Conservation (phyloP, 2,888 invertebrate species). For the Coelopa pilipes region DNA sequence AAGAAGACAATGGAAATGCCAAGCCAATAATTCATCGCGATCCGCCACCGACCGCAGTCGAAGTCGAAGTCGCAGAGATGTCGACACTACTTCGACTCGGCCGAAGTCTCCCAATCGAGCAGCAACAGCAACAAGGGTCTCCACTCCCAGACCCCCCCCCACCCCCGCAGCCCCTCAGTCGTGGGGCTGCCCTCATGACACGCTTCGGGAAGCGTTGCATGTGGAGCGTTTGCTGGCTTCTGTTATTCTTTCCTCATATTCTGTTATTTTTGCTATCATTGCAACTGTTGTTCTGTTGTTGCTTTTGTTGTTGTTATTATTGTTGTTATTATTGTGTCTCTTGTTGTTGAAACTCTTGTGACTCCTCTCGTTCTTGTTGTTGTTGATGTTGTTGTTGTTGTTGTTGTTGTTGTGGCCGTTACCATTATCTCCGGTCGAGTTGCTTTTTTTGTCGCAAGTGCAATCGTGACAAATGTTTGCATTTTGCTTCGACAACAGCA, state of each 20-base stretch:
- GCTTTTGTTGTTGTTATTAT: too few relatives aligned
- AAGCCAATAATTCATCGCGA: slow-evolving; percentile 2
- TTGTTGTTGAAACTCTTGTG: too few relatives aligned
- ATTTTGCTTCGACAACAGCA: slow-evolving; percentile 14
- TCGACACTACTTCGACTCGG: background rate
- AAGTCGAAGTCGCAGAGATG: background rate
- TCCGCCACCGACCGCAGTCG: background rate
- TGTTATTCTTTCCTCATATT: slow-evolving; percentile 1
- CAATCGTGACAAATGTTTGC: slow-evolving; percentile 29
- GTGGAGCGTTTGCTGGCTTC: background rate
- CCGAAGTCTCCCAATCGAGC: background rate
- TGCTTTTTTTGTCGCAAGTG: slow-evolving; percentile 11
- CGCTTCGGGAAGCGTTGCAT: background rate
- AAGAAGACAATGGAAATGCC: background rate
- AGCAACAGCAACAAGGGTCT: background rate
- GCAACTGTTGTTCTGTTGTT: too few relatives aligned
- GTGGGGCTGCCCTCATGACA: background rate
- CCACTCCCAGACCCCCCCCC: background rate
- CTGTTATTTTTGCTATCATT: background rate
- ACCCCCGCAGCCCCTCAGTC: too few relatives aligned
- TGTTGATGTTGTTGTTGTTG: background rate
- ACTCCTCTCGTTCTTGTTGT: background rate
- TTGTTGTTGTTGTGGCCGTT: slow-evolving; percentile 7
- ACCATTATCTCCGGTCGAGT: background rate
- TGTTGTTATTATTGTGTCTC: too few relatives aligned